Conservation (phyloP, 2,797 vertebrate species). For the Pachyuromys duprasi region DNA sequence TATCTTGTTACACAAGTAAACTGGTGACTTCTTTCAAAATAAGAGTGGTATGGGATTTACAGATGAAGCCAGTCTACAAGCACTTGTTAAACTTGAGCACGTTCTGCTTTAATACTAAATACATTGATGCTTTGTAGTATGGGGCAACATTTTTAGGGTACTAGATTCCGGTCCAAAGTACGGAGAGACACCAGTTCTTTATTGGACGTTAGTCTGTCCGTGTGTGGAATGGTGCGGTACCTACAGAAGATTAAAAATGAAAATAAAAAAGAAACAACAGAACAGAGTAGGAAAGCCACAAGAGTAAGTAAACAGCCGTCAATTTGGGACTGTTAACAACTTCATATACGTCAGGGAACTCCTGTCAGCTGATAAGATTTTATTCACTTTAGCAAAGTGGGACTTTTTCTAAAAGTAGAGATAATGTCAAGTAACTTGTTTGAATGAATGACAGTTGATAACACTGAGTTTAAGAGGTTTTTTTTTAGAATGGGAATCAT, state of each 20-base stretch:
- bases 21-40: slow-evolving; percentile 3
- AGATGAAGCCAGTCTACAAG: not conserved
- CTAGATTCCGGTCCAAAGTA: not conserved
- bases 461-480: not conserved
- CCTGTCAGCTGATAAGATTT: not conserved
- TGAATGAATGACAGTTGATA: not conserved
- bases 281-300: not conserved
- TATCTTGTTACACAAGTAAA: not conserved
- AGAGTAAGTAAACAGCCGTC: not conserved
- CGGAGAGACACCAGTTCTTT: not conserved
- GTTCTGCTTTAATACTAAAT: not conserved
- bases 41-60: not conserved
- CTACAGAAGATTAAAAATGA: not conserved
- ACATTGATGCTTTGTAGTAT: not conserved
- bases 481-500: not conserved
- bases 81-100: not conserved
- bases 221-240: not conserved
- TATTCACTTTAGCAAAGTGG: not conserved
- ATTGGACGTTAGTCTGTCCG: not conserved
- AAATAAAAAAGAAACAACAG: too few relatives aligned
- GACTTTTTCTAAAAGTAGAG: slow-evolving; percentile 9
- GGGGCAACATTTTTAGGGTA: not conserved
- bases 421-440: not conserved
- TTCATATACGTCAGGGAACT: not conserved
- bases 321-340: not conserved